A percentile compares a stretch with the other conserved stretches of the same genome.
Conservation (phyloP, 2,797 vertebrate species). For the Odontamblyopus lacepedii region DNA sequence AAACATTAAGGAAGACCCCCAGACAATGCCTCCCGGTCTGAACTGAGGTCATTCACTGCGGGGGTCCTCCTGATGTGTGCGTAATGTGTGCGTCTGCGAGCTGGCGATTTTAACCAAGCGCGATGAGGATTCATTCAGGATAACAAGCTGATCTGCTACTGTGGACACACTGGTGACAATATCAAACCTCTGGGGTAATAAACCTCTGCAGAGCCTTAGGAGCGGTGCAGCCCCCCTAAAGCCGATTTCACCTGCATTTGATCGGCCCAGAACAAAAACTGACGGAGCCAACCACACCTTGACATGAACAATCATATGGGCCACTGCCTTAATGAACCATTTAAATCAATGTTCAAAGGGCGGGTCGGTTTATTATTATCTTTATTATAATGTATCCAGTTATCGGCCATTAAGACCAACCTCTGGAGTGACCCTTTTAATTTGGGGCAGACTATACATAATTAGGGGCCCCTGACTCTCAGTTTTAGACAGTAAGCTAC, state of each 20-base stretch:
- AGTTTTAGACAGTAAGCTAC: constrained; percentile 61
- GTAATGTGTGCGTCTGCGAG: constrained; percentile 44
- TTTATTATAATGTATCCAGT: neutral
- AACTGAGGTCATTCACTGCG: constrained; percentile 65
- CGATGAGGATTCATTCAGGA: constrained; percentile 27
- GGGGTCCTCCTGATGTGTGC: constrained; percentile 44
- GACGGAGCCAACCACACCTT: constrained; percentile 74
- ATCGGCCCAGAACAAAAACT: constrained; percentile 32
- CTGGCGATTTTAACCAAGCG: constrained; percentile 37
- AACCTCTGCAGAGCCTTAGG: constrained; percentile 31
- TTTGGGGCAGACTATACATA: constrained; percentile 33
- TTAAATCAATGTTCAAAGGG: constrained; percentile 32
- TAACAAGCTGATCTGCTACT: constrained; percentile 42
- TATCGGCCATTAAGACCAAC: neutral
- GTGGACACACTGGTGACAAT: constrained; percentile 45
- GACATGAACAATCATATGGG: constrained; percentile 55
- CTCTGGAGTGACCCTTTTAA: constrained; percentile 31
- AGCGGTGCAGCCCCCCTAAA: constrained; percentile 33
- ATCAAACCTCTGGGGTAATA: constrained; percentile 31
- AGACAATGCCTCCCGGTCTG: constrained; percentile 59
- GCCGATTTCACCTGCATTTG: constrained; percentile 47
- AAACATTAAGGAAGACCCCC: constrained; percentile 48
- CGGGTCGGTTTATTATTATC: neutral
- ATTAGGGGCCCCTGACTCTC: constrained; percentile 23
- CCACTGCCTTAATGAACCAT: constrained; percentile 48